A percentile compares a stretch with the other conserved stretches of the same genome.
Evolutionary conservation across 2,888 invertebrate genomes (phyloP).

Genomic region (Troilus luridus): DNA sequence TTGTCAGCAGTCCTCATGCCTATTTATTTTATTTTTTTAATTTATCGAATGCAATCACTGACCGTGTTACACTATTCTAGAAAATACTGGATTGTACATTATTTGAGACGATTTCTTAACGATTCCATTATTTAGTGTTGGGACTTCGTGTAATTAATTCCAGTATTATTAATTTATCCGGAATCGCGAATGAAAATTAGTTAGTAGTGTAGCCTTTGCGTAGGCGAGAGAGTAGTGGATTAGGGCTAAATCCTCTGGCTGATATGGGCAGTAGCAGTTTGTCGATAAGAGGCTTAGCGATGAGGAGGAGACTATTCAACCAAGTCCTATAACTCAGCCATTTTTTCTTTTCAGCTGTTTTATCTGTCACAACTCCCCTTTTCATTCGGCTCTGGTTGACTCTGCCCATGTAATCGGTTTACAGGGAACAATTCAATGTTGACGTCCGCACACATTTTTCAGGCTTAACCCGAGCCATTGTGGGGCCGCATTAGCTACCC

Average conservation of each 20-base stretch:
- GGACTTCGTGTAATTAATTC: neutral
- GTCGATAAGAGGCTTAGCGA: slow-evolving; percentile 58
- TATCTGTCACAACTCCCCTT: slow-evolving; percentile 60
- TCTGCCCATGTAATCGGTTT: slow-evolving; percentile 59
- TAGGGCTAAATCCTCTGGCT: slow-evolving; percentile 36
- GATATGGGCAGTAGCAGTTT: slow-evolving; percentile 59
- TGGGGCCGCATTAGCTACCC: slow-evolving; percentile 40
- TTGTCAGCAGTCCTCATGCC: no score
- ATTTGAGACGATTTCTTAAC: neutral
- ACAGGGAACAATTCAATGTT: slow-evolving; percentile 60
- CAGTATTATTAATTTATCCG: neutral
- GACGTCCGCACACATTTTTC: slow-evolving; percentile 61
- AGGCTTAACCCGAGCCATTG: slow-evolving; percentile 50
- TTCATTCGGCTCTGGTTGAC: slow-evolving; percentile 53
- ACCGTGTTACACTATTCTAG: no score
- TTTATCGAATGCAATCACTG: no score
- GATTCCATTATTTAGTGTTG: neutral
- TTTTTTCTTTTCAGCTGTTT: slow-evolving; percentile 58
- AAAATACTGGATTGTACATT: neutral
- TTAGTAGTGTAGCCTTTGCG: neutral
- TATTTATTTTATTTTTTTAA: no score
- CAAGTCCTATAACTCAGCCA: slow-evolving; percentile 57
- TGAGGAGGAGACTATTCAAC: slow-evolving; percentile 49
- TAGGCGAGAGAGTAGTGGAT: neutral
- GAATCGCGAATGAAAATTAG: slow-evolving; percentile 11